A percentile compares a stretch with the other conserved stretches of the same genome.
Evolutionary conservation across 2,888 invertebrate genomes (phyloP).

Genomic region (Pandemis cinnamomeana): DNA sequence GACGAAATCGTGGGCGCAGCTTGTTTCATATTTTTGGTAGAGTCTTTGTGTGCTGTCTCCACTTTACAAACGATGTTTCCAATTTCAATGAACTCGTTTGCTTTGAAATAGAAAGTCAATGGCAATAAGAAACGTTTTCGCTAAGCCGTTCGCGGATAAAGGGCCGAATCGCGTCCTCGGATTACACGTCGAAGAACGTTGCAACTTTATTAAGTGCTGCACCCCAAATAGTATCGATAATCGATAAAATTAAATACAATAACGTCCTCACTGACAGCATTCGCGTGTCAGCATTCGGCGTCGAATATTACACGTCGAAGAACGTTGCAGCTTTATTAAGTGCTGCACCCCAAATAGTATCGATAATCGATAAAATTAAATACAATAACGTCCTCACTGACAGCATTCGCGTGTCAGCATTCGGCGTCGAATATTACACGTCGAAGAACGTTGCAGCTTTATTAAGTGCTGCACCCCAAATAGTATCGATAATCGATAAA

Average conservation of each 20-base stretch:
- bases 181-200: constrained; percentile 16
- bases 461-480: constrained; percentile 8
- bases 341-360: neutral
- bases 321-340: constrained; percentile 1
- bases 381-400: too few relatives aligned
- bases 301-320: constrained; percentile 23
- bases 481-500: neutral
- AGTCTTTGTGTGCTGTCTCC: neutral
- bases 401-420: too few relatives aligned
- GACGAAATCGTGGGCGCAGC: neutral
- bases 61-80: constrained; percentile 4
- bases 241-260: neutral
- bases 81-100: constrained; percentile 1
- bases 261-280: too few relatives aligned
- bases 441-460: constrained; percentile 4
- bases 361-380: neutral
- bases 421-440: constrained; percentile 12
- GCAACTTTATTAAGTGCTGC: constrained; percentile 10
- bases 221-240: neutral
- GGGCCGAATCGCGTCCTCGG: constrained; percentile 21
- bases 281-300: too few relatives aligned
- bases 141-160: constrained; percentile 16
- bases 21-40: neutral
- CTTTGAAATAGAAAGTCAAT: constrained; percentile 4
- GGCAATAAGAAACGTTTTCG: constrained; percentile 8